Evolutionary conservation across 2,113 vertebrate species (phyloP), one percentile per base, ranked within the genome.

Genomic region (Labeo catla): DNA sequence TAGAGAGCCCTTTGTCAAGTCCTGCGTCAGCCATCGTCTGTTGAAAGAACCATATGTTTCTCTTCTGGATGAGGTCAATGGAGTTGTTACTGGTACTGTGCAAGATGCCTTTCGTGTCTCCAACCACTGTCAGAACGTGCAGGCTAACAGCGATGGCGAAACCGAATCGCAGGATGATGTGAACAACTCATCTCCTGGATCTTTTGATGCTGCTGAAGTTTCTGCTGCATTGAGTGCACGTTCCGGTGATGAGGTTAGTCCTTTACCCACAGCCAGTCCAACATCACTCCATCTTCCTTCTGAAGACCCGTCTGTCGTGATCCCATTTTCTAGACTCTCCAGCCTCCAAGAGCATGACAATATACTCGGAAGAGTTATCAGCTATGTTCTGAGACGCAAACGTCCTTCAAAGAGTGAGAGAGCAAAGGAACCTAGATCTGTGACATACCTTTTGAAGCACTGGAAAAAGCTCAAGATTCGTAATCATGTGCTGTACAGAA

Each of bases 401-500:
- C 39, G 70, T 73, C 8, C 70, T 45, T 73, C 39, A 43, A 19
- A 47, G 39, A 9, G 19, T 9, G 70, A 15, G 9, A 66, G 1
- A 19, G 10, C 23, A 34, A 66, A 28, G n/a, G 65, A 66, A 5
- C 23, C 65, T 23, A 34, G 65, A 12, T 34, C 65, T 66, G 65
- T 66, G 65, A 59, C 54, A 59, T 6, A 49, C 43, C 43, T 68
- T 28, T 50, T 82, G 39, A 82, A 68, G 45, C 63, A 82, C 45
- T 82, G 80, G 61, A 82, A 82, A 68, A 68, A 19, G 39, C n/a
- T 36, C 5, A 68, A 50, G 12, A 52, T 82, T 6, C 13, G 8
- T 34, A 82, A 82, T 21, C 36, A 47, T 49, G 43, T 81, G 39
- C 43, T 81, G 21, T 47, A 81, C 39, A 81, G 59, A 47, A 11